These are phyloP conservation scores for Heteromurus nitidus DNA, from an alignment of 2,888 invertebrate genomes.

Conservation along the genomic window DNA sequence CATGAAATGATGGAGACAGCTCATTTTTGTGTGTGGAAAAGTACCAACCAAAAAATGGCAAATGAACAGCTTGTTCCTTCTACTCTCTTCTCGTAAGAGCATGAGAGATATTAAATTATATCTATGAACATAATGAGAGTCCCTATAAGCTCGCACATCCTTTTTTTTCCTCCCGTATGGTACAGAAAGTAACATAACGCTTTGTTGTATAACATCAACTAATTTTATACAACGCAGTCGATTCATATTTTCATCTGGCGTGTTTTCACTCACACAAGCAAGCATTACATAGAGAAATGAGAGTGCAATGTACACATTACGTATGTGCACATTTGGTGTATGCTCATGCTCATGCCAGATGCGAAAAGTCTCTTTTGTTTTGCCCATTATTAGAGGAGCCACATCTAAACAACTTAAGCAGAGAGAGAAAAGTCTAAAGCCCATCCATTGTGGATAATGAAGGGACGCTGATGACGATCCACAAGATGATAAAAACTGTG, in stretches of 20 bases:
- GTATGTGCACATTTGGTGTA: too few relatives aligned
- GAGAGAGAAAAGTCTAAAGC: slow-evolving; percentile 10
- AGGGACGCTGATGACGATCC: background rate
- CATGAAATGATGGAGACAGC: background rate
- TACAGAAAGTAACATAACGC: background rate
- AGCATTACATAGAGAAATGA: too few relatives aligned
- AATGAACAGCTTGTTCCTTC: background rate
- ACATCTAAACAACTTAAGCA: background rate
- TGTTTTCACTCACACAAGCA: too few relatives aligned
- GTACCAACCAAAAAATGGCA: background rate
- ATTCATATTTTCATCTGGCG: background rate
- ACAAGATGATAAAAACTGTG: background rate
- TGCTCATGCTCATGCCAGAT: background rate
- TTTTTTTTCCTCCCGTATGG: too few relatives aligned
- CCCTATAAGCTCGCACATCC: background rate
- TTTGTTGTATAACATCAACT: background rate
- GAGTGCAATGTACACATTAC: background rate
- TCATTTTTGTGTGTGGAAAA: background rate
- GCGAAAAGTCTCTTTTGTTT: background rate
- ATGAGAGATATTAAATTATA: background rate
- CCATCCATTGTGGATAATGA: slow-evolving; percentile 4
- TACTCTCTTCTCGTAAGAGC: background rate
- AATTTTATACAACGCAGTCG: background rate
- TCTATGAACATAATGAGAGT: background rate
- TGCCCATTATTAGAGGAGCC: background rate